Evolutionary conservation across 2,888 invertebrate genomes (phyloP), one percentile per base, ranked within the genome.

Genomic region (Phytoseiulus persimilis): DNA sequence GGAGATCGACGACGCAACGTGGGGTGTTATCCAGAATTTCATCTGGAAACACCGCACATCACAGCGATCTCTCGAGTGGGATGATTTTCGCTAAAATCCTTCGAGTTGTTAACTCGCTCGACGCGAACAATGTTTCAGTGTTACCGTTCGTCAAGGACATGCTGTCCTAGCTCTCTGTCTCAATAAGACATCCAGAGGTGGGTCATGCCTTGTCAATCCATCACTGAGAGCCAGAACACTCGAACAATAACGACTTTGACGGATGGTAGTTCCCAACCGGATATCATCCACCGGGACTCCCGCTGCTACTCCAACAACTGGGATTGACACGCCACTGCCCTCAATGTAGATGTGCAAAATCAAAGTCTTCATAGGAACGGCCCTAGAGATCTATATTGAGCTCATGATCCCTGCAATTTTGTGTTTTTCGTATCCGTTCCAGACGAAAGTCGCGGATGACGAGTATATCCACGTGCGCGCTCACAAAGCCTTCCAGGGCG

Each of bases 401-500:
- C 46, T 14, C 14, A 6, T 14, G 46, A 14, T 6, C 14, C 46
- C 46, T 6, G 46, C 9, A 46, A 11, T 46, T 46, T 46, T 46
- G 9, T 14, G 46, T 6, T 11, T 11, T 46, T 46, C 46, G 46
- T 14, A 46, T 18, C 18, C 65, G 32, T 83, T 90, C 32, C 32
- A 91, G 91, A 90, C 91, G 45, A 90, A 90, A 18, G 90, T 90
- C 83, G 91, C 90, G 31, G 90, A 91, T 28, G 89, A 87, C 28
- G 83, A 91, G 23, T 90, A 90, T 83, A 14, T 91, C 32, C 91
- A 91, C 84, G 65, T 91, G 0, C 90, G 91, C 39, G 90, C 90
- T 1, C 91, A 91, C 83, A 91, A 90, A 89, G 89, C 90, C 45
- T 91, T 91, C 90, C 83, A 89, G 32, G 91, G 91, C 3, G 91